Evolutionary conservation across 1,140 invertebrate species (phyloP), one percentile per base, ranked within the genome.

Genomic region (Geopemphigus sp.): DNA sequence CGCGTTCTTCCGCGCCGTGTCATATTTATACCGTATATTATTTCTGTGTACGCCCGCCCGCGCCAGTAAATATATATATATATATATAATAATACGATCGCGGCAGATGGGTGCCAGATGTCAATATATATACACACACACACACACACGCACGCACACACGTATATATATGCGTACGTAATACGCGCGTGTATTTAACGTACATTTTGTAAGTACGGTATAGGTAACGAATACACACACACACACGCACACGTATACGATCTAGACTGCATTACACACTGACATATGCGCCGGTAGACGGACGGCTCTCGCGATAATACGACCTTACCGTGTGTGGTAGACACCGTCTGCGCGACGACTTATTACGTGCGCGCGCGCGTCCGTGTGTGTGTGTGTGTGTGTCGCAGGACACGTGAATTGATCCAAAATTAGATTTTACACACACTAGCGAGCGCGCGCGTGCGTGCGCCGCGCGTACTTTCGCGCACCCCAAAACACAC

Each of bases 61-160:
- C 1, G 3, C 32, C 17, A 6, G 26, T 45, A 50, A 32, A 57
- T 50, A 22, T 47, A 61, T 39, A 57, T 39, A 39, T 47, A 47
- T 39, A 22, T 22, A 17, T 47, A 45, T 50, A 78, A 78, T 78
- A 47, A 78, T 78, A 78, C 63, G 50, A 61, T 63, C 19, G 56
- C 74, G 74, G 57, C 74, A 78, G 74, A 78, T 78, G 74, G 74
- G 57, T 50, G 74, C 74, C 74, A 78, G 74, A 78, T 78, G 74
- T 78, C 74, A 78, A 78, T 63, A 78, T 50, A 50, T 32, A 15
- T 22, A 57, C n/a, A 57, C n/a, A 56, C 50, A 24, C 19, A 39
- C 63, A 78, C 47, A 50, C 29, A 78, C 47, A 50, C 29, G 22
- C 39, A 57, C n/a, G 56, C n/a, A 56, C 50, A 24, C 19, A 39